These are phyloP conservation scores for Leucoma salicis DNA, from an alignment of 2,888 invertebrate genomes.

Conservation along the genomic window DNA sequence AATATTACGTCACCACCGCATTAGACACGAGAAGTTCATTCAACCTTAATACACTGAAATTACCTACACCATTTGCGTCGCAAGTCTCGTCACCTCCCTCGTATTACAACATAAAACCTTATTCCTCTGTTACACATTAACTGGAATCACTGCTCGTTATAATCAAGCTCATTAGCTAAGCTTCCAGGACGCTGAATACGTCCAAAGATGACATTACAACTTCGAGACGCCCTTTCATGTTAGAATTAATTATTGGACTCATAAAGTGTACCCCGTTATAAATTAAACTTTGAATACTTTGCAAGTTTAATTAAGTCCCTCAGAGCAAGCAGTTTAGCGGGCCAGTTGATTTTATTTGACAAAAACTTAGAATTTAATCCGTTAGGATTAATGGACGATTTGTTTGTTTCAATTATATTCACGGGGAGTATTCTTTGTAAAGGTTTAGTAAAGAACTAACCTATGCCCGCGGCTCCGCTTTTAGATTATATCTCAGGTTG, in stretches of 20 bases:
- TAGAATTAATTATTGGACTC: constrained; percentile 30
- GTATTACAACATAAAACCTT: background rate
- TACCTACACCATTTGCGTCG: background rate
- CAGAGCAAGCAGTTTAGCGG: constrained; percentile 26
- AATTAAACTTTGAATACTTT: constrained; percentile 38
- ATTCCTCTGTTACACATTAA: background rate
- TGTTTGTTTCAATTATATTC: constrained; percentile 5
- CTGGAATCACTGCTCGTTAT: background rate
- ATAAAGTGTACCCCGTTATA: constrained; percentile 27
- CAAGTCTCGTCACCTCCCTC: background rate
- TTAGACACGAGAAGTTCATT: no score
- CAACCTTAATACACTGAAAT: background rate
- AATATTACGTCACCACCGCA: no score
- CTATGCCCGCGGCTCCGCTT: no score
- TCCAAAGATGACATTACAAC: constrained; percentile 10
- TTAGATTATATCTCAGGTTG: no score
- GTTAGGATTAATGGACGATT: constrained; percentile 1
- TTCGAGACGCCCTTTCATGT: constrained; percentile 17
- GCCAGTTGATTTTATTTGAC: constrained; percentile 15
- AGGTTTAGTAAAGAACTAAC: no score
- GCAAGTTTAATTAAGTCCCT: constrained; percentile 34
- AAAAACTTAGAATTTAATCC: constrained; percentile 10
- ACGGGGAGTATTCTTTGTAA: constrained; percentile 5
- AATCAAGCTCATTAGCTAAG: constrained; percentile 7
- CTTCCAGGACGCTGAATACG: background rate